Base-by-base conservation (phyloP, 1,140 invertebrate species). In the Drosophila carrolli region DNA sequence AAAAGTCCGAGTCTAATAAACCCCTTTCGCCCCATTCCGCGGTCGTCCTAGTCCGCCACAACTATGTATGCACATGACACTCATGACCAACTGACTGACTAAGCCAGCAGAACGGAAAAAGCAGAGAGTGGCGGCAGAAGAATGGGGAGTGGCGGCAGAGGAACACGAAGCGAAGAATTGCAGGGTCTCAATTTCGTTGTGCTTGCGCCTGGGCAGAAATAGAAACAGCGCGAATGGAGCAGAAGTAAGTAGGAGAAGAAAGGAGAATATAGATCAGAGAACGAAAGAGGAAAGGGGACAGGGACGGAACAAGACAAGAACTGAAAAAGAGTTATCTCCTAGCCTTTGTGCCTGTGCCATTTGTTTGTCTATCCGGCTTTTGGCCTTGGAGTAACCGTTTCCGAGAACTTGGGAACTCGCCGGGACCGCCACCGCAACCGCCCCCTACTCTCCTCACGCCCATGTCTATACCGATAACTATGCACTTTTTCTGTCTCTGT, bases 11-110 rank as follows among this genome's bases (percentile, higher is more conserved):
- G 43, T 53, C 35, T 27, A 51, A 55, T 41, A n/a, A 44, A 41
- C 46, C 54, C 32, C 14, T 46, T 46, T 3, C 43, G 14, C 47
- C 32, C 47, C 35, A 35, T 46, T 40, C 27, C 47, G 23, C 47
- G 11, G 44, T 9, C 14, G 47, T 50, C 59, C 70, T 56, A 55
- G 32, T 66, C 50, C 41, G 38, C 57, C 57, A 58, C 51, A 58
- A 60, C 43, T 55, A 75, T 78, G 81, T 55, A 75, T 78, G 81
- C 74, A 85, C 75, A 90, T 89, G 76, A 83, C 81, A 89, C 83
- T 80, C 78, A 86, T 91, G 90, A 91, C 90, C 90, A 91, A 91
- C 90, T 91, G 90, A 91, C 90, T 91, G 83, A 91, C 71, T 79
- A 80, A 59, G 71, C 65, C 55, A 41, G 75, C 67, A 65, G 27